Base-by-base conservation (phyloP, 64 coral and sea anemone species). In the Cladopsammia gracilis region DNA sequence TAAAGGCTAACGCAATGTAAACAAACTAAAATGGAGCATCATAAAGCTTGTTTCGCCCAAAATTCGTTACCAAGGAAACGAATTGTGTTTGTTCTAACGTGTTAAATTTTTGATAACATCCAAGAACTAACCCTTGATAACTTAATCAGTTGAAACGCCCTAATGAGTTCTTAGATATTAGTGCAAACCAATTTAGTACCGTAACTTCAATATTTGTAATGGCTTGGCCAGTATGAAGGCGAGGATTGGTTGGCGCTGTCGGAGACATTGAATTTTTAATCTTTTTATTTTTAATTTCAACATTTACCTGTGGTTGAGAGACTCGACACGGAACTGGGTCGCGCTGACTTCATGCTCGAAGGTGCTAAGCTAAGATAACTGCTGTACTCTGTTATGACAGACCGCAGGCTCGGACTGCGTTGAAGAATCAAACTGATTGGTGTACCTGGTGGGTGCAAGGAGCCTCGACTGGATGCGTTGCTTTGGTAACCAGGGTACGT, bases 351-450 rank as follows among this genome's bases (percentile, higher is more conserved):
- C 45, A 75, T 7, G 43, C 69, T 76, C 5, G 86, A 72, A 47
- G 86, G 70, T 88, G 86, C 86, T 52, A 88, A 88, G 52, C 91
- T 93, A 0, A 25, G 59, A 48, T 58, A 93, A 67, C 91, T 87
- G 73, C 91, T 93, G 83, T 93, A 86, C 44, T 87, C 91, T 67
- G 91, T 72, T 43, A 76, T 61, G 25, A 69, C 70, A 50, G 91
- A 93, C 10, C 72, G 82, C 72, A 65, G 82, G 82, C 91, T 93
- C 54, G 64, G 69, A 60, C 58, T 80, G 58, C 80, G 80, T n/a
- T 67, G 42, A 68, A 68, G 80, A 25, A 84, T 84, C n/a, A 84
- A 34, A 24, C 86, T 88, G 44, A 87, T 67, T 54, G 91, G 91
- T n/a, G 91, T 93, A 4, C 64, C 73, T 15, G 54, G 54, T 9